Evolutionary conservation across 2,888 invertebrate genomes (phyloP).

Genomic region (Cryptocephalus primarius): DNA sequence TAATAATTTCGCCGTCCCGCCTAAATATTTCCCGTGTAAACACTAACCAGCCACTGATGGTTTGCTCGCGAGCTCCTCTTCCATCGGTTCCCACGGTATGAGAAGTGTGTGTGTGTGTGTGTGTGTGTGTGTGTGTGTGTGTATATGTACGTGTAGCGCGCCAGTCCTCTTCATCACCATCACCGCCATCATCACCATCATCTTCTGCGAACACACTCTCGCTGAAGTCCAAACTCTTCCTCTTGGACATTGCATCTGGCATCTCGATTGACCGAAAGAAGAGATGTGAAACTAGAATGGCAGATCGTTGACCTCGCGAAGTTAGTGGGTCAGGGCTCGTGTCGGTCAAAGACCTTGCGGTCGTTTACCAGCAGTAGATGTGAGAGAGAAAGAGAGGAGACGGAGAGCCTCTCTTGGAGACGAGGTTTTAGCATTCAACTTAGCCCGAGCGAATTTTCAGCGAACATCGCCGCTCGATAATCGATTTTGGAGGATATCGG

Average conservation of each 20-base stretch:
- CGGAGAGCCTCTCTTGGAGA: slow-evolving; percentile 3
- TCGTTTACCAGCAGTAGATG: slow-evolving; percentile 30
- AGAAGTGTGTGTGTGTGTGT: too few relatives aligned
- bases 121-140: too few relatives aligned
- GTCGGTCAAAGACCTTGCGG: slow-evolving; percentile 36
- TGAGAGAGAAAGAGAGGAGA: not conserved
- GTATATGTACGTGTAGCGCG: too few relatives aligned
- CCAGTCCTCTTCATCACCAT: not conserved
- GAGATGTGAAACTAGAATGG: slow-evolving; percentile 35
- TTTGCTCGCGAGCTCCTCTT: too few relatives aligned
- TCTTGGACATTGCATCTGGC: slow-evolving; percentile 11
- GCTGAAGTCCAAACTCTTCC: not conserved
- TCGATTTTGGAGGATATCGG: too few relatives aligned
- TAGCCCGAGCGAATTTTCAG: too few relatives aligned
- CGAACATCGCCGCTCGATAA: too few relatives aligned
- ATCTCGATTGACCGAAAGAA: slow-evolving; percentile 12
- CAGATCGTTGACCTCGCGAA: slow-evolving; percentile 39
- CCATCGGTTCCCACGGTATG: too few relatives aligned
- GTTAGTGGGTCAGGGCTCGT: slow-evolving; percentile 39
- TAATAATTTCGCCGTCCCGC: too few relatives aligned
- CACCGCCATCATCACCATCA: slow-evolving; percentile 13
- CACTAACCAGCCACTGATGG: too few relatives aligned
- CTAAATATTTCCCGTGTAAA: too few relatives aligned
- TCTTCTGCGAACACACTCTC: too few relatives aligned
- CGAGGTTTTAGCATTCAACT: not conserved